Base-by-base conservation (phyloP, 2,888 invertebrate species). In the Meteorus colon region DNA sequence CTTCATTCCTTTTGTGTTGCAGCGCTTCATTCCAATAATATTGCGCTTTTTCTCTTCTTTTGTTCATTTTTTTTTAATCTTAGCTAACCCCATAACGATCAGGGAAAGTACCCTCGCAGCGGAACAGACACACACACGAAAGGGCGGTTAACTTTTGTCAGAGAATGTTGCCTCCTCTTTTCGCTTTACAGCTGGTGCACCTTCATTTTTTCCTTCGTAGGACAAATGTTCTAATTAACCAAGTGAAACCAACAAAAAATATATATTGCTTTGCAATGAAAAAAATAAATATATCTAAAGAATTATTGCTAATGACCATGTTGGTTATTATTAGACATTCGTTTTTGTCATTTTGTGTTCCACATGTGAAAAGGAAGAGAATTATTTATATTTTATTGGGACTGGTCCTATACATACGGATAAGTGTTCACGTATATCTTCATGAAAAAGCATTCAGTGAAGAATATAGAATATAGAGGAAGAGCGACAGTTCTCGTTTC, bases 1-100 rank as follows among this genome's bases (percentile, higher is more conserved):
- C 84, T 84, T 89, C 89, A 87, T 86, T 84, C 81, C 84, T 83
- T 85, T 86, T 86, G 84, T 86, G 81, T 81, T 80, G 74, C 65
- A 74, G 71, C 62, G 68, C 73, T 45, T 75, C 78, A 79, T 76
- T 74, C 71, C 19, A 63, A 51, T 31, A 41, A 37, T 12, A 45
- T 55, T 14, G n/a, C 31, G 29, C 31, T 51, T 2, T 24, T 45
- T 73, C 66, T 67, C n/a, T 27, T 62, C 62, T n/a, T 60, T 70
- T 62, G 6, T 34, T 71, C 14, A 37, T 27, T 55, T 55, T 6
- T 65, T 65, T 68, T 60, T 63, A 55, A 45, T 74, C 59, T 65
- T 67, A 41, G 63, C 37, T 70, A 65, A 31, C 68, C 75, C 70
- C 75, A 37, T 59, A 74, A 77, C 70, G 73, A 70, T 71, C 63